Base-by-base conservation (phyloP, 2,113 vertebrate genomes). In the Aix galericulata region DNA sequence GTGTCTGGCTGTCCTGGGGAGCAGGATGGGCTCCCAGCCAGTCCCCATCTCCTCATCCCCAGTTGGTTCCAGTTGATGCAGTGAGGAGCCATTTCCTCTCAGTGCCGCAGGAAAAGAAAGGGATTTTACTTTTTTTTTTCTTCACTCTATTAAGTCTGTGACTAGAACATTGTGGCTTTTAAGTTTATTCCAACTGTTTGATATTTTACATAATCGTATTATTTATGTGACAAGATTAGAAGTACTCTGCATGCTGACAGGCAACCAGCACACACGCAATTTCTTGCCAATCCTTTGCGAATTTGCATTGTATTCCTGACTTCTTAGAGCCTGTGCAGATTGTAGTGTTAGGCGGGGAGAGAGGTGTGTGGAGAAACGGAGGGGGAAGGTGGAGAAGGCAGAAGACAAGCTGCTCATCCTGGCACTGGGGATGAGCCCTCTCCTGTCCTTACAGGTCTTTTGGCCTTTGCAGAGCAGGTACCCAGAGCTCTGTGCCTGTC, bases 121-220 rank as follows among this genome's bases (percentile, higher is more conserved):
- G 46, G 76, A 68, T 93, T 93, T 93, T 38, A 60, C 69, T 94
- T 63, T 27, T 72, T 75, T 81, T 75, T 55, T 17, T 29, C 9
- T 17, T 7, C 9, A 13, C 8, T 3, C 88, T 15, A 90, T 95
- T 86, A 96, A 95, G 73, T 81, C 93, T 95, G 92, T 92, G 96
- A 93, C 86, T 96, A 93, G 94, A 96, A 96, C 96, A 92, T 87
- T 87, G 93, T 66, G 93, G 66, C 95, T 97, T 96, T 96, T 91
- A 96, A 97, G 92, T 96, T 94, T 96, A 96, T 96, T 93, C 95
- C 95, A 94, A 97, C 92, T 91, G 94, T 94, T 97, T 95, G 95
- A 95, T 97, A 97, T 95, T 97, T 97, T 96, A 95, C 94, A 96
- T 96, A 96, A 96, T 97, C 95, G 36, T 96, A 94, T 96, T 96